Evolutionary conservation across 2,113 vertebrate genomes (phyloP).

Genomic region (Crotophaga sulcirostris): DNA sequence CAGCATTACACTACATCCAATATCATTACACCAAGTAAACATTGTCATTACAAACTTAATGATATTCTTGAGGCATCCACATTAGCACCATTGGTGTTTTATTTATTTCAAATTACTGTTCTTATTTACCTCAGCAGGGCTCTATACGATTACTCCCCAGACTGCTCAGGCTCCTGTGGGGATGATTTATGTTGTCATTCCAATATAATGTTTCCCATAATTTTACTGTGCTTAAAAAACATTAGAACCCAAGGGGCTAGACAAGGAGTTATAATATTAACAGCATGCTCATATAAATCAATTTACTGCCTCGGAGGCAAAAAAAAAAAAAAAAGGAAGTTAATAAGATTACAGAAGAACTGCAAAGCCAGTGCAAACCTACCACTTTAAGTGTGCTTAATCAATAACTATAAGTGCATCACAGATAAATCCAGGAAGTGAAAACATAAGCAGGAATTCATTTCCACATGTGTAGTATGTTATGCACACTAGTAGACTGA

Average conservation of each 20-base stretch:
- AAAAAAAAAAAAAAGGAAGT: not conserved
- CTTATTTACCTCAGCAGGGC: slow-evolving; percentile 73
- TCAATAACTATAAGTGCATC: slow-evolving; percentile 10
- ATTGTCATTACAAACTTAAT: slow-evolving; percentile 40
- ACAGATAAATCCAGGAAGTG: not conserved
- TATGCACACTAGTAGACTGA: not conserved
- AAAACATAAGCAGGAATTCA: not conserved
- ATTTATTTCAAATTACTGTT: slow-evolving; percentile 79
- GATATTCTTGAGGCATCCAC: slow-evolving; percentile 73
- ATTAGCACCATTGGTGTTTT: slow-evolving; percentile 75
- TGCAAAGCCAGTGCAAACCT: not conserved
- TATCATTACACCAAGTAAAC: slow-evolving; percentile 54
- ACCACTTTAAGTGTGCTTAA: not conserved
- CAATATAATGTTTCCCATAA: slow-evolving; percentile 65
- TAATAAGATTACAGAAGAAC: slow-evolving; percentile 41
- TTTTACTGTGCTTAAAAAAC: slow-evolving; percentile 70
- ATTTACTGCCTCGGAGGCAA: slow-evolving; percentile 73
- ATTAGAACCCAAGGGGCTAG: slow-evolving; percentile 68
- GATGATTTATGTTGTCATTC: slow-evolving; percentile 63
- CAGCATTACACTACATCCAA: slow-evolving; percentile 1
- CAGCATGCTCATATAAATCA: slow-evolving; percentile 66
- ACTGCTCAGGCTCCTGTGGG: slow-evolving; percentile 53
- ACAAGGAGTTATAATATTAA: slow-evolving; percentile 72
- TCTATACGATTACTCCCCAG: slow-evolving; percentile 40
- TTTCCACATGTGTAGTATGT: not conserved